Percentiles rank a stretch among this genome's conserved stretches.
These are phyloP conservation scores for Cantharis rufa DNA, from an alignment of 2,888 invertebrate species.

Conservation along the genomic window DNA sequence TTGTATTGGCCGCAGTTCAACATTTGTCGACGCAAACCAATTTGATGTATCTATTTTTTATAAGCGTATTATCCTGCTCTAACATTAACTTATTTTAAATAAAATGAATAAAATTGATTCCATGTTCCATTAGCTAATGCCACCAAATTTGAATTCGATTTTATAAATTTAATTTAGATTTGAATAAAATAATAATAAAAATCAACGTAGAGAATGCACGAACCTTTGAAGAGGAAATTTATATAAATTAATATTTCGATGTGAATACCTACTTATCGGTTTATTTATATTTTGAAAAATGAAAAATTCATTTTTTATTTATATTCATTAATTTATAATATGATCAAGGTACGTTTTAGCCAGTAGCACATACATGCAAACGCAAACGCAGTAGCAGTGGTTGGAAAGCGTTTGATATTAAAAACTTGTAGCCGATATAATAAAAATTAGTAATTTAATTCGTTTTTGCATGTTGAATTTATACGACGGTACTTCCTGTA, in stretches of 20 bases:
- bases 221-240: not conserved
- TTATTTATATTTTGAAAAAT: not conserved
- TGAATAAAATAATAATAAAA: not conserved
- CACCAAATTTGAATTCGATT: not conserved
- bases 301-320: too few relatives aligned
- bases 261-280: not conserved
- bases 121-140: not conserved
- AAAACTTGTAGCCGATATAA: not conserved
- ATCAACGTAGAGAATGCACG: not conserved
- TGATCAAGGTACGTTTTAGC: too few relatives aligned
- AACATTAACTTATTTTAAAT: not conserved
- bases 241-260: not conserved
- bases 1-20: not conserved
- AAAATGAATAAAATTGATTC: not conserved
- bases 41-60: not conserved
- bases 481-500: constrained; percentile 24
- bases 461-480: constrained; percentile 10
- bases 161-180: not conserved
- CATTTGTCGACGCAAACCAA: not conserved
- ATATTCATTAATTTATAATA: too few relatives aligned
- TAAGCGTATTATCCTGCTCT: not conserved
- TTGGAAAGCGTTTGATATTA: not conserved
- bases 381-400: too few relatives aligned
- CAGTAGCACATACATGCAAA: too few relatives aligned
- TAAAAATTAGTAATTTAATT: constrained; percentile 1